A percentile compares a stretch with the other conserved stretches of the same genome.
Evolutionary conservation across 1,140 invertebrate genomes (phyloP).

Genomic region (Temnothorax curvispinosus): DNA sequence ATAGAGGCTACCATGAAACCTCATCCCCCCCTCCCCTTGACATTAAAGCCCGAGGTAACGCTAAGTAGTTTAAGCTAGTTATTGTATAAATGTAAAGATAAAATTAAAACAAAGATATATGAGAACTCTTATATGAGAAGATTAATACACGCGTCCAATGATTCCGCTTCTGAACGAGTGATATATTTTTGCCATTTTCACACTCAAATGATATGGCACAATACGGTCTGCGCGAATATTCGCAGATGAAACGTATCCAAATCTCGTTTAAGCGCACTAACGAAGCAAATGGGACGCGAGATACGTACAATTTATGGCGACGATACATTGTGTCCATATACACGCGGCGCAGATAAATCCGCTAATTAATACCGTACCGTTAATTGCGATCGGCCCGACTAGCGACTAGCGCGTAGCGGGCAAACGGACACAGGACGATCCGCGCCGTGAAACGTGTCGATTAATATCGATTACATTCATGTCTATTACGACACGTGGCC

Average conservation of each 20-base stretch:
- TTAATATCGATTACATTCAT: conserved; percentile 36
- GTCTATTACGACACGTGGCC: conserved; percentile 36
- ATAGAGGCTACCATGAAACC: no score
- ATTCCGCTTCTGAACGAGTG: background rate
- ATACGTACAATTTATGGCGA: conserved; percentile 38
- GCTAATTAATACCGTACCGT: conserved; percentile 65
- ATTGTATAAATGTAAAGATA: background rate
- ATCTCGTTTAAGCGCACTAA: conserved; percentile 35
- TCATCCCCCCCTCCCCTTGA: no score
- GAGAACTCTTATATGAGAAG: no score
- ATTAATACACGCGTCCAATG: background rate
- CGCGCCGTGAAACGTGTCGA: background rate
- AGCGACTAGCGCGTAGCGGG: background rate
- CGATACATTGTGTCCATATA: background rate
- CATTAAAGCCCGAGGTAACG: no score
- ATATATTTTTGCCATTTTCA: conserved; percentile 1
- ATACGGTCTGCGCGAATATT: background rate
- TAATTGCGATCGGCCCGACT: conserved; percentile 25
- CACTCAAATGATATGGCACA: background rate
- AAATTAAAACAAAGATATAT: background rate
- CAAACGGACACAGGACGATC: background rate
- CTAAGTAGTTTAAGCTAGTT: no score
- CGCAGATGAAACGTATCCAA: conserved; percentile 15
- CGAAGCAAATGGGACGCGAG: conserved; percentile 41
- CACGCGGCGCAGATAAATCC: conserved; percentile 10